Base-by-base conservation (phyloP, 2,888 invertebrate species). In the Coleophora deauratella region DNA sequence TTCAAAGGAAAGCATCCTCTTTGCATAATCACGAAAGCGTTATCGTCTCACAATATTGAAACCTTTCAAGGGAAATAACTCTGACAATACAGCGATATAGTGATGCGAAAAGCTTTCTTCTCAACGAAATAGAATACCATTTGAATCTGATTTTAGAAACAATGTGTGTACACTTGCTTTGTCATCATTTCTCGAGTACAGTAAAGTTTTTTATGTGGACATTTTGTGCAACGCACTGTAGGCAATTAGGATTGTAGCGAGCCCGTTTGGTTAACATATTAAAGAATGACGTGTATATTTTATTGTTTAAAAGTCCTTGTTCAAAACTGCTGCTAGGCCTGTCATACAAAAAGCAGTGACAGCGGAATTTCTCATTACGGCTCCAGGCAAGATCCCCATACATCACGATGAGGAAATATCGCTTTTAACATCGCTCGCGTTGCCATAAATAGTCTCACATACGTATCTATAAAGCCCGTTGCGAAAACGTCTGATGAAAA, bases 351-450 rank as follows among this genome's bases (percentile, higher is more conserved):
- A 77, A 75, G 63, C 72, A 55, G 72, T 75, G 80, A 80, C 81
- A 79, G 66, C 62, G 80, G 81, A 81, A 82, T 81, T 82, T 82
- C 81, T 81, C 81, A 82, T 82, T 82, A 81, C 73, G 55, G 71
- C 66, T 61, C 53, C 68, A 66, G 67, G 72, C 69, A 73, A 80
- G 76, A 72, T 75, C 63, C 71, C 67, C 69, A 79, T 81, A 79
- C 63, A 77, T 81, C 80, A 80, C 73, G 70, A 76, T 75, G 76
- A 66, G 67, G 68, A 79, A 80, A 80, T 78, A 78, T 79, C 64
- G 78, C 76, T 72, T 77, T 76, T 70, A 70, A 73, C 73, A 67
- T 70, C 66, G 71, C 72, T 69, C 55, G 60, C 59, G 46, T 59
- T 55, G 67, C 69, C 71, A 71, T 73, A 76, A 76, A 79, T 76